phyloP scores from a whole-genome alignment of 2,888 invertebrate species.

The Malthinus flaveolus region DNA sequence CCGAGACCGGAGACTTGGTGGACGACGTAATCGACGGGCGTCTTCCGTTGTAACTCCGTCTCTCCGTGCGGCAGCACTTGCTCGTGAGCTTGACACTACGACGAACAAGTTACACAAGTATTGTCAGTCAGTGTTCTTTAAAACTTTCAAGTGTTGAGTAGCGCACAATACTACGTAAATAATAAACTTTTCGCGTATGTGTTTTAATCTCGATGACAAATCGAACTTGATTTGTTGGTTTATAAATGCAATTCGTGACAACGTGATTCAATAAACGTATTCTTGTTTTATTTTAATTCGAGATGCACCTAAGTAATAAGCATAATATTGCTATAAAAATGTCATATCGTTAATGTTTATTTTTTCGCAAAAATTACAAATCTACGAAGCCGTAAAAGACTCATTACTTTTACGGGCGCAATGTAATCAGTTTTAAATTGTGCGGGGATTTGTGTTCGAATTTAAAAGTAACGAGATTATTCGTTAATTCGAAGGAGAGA shows the following conservation, averaged over 20 bases:
- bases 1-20: not conserved
- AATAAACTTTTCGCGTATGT: conserved; percentile 17
- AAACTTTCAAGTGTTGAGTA: not conserved
- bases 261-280: conserved; percentile 11
- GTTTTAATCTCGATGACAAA: conserved; percentile 36
- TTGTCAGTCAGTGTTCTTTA: conserved; percentile 2
- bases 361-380: conserved; percentile 9
- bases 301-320: conserved; percentile 10
- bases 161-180: no score
- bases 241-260: conserved; percentile 12
- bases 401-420: conserved; percentile 7
- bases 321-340: conserved; percentile 23
- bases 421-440: not conserved
- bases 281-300: conserved; percentile 15
- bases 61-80: conserved; percentile 2
- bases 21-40: conserved; percentile 2
- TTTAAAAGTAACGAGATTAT: no score
- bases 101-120: not conserved
- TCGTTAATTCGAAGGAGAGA: no score
- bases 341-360: conserved; percentile 13
- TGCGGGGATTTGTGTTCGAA: no score
- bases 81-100: not conserved
- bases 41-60: conserved; percentile 2
- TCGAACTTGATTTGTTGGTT: conserved; percentile 14
- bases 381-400: not conserved